These are phyloP conservation scores for Gorsachius magnificus DNA, from an alignment of 2,797 vertebrate species.

Conservation along the genomic window DNA sequence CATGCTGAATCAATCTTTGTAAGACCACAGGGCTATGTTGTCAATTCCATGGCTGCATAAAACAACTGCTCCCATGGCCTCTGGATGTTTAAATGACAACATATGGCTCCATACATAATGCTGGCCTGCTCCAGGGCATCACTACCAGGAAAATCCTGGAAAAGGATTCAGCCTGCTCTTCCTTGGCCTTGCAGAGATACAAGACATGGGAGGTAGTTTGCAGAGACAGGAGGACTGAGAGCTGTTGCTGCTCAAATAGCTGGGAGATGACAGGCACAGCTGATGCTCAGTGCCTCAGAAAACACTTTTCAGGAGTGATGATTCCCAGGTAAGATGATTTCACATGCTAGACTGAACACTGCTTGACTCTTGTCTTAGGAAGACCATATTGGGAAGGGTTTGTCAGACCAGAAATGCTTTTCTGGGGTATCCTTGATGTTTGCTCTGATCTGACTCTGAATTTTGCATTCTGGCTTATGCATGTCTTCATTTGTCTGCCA, in stretches of 20 bases:
- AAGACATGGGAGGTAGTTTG: not conserved
- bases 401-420: conserved; percentile 5
- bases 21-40: not conserved
- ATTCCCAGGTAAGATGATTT: conserved; percentile 12
- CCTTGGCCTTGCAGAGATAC: not conserved
- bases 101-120: not conserved
- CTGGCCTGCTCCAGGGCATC: not conserved
- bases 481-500: not conserved
- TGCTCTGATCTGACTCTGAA: not conserved
- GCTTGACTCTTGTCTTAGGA: not conserved
- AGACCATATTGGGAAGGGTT: not conserved
- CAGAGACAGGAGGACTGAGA: not conserved
- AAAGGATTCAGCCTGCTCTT: not conserved
- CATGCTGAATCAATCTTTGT: not conserved
- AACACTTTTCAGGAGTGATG: not conserved
- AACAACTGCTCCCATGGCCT: not conserved
- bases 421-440: not conserved
- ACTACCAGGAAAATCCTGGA: not conserved
- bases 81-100: not conserved
- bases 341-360: not conserved
- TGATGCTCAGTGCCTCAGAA: conserved; percentile 6
- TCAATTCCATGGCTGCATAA: not conserved
- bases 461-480: not conserved
- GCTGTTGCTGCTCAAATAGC: not conserved
- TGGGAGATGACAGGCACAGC: not conserved